A percentile compares a stretch with the other conserved stretches of the same genome.
Evolutionary conservation across 1,140 invertebrate genomes (phyloP).

Genomic region (Solenopsis invicta): DNA sequence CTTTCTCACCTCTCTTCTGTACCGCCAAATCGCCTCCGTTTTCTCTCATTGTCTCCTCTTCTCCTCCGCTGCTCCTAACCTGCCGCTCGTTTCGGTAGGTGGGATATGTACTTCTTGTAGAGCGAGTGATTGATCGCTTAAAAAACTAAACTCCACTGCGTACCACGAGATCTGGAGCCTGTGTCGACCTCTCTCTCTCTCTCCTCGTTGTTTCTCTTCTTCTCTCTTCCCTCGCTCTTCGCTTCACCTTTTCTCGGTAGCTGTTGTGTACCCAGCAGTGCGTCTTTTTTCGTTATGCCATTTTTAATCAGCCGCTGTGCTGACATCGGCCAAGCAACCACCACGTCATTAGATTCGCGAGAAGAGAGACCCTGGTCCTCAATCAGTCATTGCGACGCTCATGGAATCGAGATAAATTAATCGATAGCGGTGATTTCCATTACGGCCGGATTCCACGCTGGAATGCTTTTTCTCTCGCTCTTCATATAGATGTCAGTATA

Average conservation of each 20-base stretch:
- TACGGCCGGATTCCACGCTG: conserved; percentile 66
- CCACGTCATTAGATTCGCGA: conserved; percentile 76
- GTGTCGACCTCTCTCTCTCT: conserved; percentile 30
- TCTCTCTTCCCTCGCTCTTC: conserved; percentile 20
- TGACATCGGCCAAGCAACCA: conserved; percentile 64
- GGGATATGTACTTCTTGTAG: conserved; percentile 80
- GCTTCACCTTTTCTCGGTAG: conserved; percentile 73
- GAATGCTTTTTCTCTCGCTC: conserved; percentile 8
- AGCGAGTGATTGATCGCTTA: conserved; percentile 82
- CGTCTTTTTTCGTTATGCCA: conserved; percentile 84
- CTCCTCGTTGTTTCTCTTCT: conserved; percentile 29
- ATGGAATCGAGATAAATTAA: conserved; percentile 83
- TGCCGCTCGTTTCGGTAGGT: conserved; percentile 73
- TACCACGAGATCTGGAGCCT: conserved; percentile 45
- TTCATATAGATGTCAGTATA: background rate
- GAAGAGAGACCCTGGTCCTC: conserved; percentile 12
- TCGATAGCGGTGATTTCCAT: conserved; percentile 78
- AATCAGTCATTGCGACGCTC: conserved; percentile 59
- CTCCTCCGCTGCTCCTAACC: conserved; percentile 38
- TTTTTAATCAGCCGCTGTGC: conserved; percentile 81
- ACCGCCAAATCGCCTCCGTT: conserved; percentile 52
- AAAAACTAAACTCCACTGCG: conserved; percentile 78
- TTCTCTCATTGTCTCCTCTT: conserved; percentile 60
- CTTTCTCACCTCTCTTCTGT: conserved; percentile 21
- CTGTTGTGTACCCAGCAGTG: conserved; percentile 71